Conservation (phyloP, 2,888 invertebrate genomes). For the Lithophane socia region DNA sequence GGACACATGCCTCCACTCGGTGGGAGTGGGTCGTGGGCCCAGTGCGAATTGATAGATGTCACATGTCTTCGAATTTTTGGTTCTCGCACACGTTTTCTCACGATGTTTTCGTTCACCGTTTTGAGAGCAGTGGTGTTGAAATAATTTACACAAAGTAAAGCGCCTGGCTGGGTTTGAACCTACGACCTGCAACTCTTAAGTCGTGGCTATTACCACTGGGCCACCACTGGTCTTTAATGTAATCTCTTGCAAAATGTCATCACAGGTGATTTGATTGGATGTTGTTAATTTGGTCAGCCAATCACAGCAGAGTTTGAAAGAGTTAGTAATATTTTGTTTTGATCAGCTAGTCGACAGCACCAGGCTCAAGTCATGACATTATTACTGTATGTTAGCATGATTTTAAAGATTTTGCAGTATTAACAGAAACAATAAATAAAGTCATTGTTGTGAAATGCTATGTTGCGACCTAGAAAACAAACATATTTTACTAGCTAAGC, state of each 20-base stretch:
- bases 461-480: conserved; percentile 22
- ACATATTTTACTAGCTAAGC: conserved; percentile 1
- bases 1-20: too few relatives aligned
- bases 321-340: neutral
- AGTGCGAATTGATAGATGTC: too few relatives aligned
- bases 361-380: neutral
- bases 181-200: too few relatives aligned
- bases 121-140: too few relatives aligned
- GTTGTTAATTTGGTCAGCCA: neutral
- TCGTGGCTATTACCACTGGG: too few relatives aligned
- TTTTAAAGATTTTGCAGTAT: conserved; percentile 12
- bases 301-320: neutral
- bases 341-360: neutral
- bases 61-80: too few relatives aligned
- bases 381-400: conserved; percentile 2
- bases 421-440: conserved; percentile 7
- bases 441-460: conserved; percentile 18
- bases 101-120: too few relatives aligned
- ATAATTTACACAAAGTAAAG: too few relatives aligned
- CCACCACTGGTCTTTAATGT: too few relatives aligned
- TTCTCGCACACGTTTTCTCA: too few relatives aligned
- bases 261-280: neutral
- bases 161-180: too few relatives aligned
- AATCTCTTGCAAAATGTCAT: neutral
- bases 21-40: too few relatives aligned